Percentiles rank a stretch among this genome's conserved stretches.
These are phyloP conservation scores for Agapornis canus DNA, from an alignment of 2,797 vertebrate genomes.

Conservation along the genomic window DNA sequence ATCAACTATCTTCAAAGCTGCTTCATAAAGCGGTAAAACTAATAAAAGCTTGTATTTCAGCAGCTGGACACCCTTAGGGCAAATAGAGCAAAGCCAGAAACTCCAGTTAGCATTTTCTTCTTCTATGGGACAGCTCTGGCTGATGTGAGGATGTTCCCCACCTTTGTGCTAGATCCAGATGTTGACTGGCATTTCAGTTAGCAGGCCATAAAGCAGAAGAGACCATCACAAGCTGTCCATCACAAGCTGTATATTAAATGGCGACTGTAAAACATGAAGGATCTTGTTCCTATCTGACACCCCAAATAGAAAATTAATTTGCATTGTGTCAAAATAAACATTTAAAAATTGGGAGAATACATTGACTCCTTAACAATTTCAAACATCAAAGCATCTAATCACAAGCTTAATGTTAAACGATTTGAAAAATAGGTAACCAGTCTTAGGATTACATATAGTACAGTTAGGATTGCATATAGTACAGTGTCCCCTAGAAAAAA, in stretches of 20 bases:
- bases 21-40: neutral
- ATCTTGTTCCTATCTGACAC: neutral
- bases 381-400: neutral
- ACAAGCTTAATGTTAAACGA: neutral
- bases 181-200: neutral
- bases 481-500: neutral
- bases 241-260: neutral
- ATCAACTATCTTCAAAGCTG: conserved; percentile 12
- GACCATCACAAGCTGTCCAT: neutral
- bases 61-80: conserved; percentile 22
- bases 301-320: neutral
- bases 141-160: neutral
- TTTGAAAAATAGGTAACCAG: neutral
- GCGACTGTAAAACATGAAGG: neutral
- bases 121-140: neutral
- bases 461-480: neutral
- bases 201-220: neutral
- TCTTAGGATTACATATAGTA: neutral
- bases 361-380: neutral
- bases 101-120: neutral
- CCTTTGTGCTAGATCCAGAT: neutral
- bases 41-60: neutral
- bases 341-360: neutral
- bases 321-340: neutral
- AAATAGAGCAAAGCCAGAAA: conserved; percentile 7